Evolutionary conservation across 1,140 invertebrate genomes (phyloP).

Genomic region (Chionoecetes opilio): DNA sequence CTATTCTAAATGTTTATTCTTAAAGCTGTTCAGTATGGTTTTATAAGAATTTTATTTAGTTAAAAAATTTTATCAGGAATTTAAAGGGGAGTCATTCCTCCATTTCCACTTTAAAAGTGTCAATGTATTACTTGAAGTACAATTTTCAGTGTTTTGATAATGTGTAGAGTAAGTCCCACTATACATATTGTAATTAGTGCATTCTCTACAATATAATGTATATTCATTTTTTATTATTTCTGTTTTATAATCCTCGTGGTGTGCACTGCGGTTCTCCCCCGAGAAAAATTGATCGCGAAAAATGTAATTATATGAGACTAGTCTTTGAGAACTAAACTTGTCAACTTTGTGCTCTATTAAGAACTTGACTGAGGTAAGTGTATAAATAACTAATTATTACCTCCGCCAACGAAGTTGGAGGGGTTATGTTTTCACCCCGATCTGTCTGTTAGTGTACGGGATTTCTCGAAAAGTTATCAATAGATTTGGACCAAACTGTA

Average conservation of each 20-base stretch:
- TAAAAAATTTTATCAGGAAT: slow-evolving; percentile 47
- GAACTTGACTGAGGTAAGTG: too few species aligned
- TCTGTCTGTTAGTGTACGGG: too few species aligned
- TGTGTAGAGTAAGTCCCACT: slow-evolving; percentile 79
- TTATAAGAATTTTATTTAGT: slow-evolving; percentile 68
- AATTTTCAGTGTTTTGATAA: slow-evolving; percentile 79
- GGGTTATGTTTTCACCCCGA: too few species aligned
- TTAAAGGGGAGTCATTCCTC: slow-evolving; percentile 53
- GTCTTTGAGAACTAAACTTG: too few species aligned
- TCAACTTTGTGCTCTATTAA: too few species aligned
- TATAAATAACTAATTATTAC: too few species aligned
- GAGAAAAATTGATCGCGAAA: too few species aligned
- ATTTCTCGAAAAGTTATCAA: too few species aligned
- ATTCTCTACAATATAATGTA: slow-evolving; percentile 80
- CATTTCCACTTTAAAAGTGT: slow-evolving; percentile 69
- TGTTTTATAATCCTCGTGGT: not conserved
- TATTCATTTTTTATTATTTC: slow-evolving; percentile 76
- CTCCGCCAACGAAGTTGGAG: too few species aligned
- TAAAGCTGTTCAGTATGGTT: slow-evolving; percentile 54
- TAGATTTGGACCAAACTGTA: too few species aligned
- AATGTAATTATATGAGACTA: too few species aligned
- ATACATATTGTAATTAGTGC: slow-evolving; percentile 80
- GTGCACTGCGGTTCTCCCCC: too few species aligned
- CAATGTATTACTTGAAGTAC: slow-evolving; percentile 78
- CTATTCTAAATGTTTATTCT: slow-evolving; percentile 45